Evolutionary conservation across 1,140 invertebrate genomes (phyloP).

Genomic region (Grapholita molesta): DNA sequence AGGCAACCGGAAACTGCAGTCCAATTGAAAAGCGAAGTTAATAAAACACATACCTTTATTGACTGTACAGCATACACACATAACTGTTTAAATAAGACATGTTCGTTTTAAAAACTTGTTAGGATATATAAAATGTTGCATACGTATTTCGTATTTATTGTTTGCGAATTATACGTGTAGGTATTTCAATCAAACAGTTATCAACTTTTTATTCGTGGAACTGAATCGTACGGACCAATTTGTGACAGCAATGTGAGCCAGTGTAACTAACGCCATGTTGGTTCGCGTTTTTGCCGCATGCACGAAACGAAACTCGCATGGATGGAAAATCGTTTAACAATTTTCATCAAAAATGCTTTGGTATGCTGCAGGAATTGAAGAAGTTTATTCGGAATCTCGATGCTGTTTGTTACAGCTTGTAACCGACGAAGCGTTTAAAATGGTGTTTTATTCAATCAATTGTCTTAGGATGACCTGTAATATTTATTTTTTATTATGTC

Average conservation of each 20-base stretch:
- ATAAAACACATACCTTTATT: not conserved
- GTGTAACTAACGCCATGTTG: not conserved
- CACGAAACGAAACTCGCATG: conserved; percentile 11
- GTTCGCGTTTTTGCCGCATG: conserved; percentile 10
- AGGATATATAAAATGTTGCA: not conserved
- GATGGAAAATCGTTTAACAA: conserved; percentile 16
- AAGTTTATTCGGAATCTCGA: not conserved
- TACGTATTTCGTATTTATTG: not conserved
- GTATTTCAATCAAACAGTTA: not conserved
- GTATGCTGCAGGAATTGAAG: not conserved
- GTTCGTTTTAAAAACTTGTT: not conserved
- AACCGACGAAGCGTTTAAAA: not conserved
- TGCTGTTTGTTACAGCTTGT: not conserved
- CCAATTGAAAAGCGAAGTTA: not conserved
- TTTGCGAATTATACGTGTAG: not conserved
- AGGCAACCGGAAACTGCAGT: not conserved
- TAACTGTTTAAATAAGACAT: not conserved
- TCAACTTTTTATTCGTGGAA: conserved; percentile 6
- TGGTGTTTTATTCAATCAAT: too few relatives aligned
- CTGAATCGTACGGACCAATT: not conserved
- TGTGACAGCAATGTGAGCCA: conserved; percentile 1
- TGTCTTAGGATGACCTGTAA: too few relatives aligned
- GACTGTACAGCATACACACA: not conserved
- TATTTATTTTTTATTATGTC: not conserved
- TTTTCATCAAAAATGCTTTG: conserved; percentile 7